Base-by-base conservation (phyloP, 2,797 vertebrate genomes). In the Peromyscus melanophrys region DNA sequence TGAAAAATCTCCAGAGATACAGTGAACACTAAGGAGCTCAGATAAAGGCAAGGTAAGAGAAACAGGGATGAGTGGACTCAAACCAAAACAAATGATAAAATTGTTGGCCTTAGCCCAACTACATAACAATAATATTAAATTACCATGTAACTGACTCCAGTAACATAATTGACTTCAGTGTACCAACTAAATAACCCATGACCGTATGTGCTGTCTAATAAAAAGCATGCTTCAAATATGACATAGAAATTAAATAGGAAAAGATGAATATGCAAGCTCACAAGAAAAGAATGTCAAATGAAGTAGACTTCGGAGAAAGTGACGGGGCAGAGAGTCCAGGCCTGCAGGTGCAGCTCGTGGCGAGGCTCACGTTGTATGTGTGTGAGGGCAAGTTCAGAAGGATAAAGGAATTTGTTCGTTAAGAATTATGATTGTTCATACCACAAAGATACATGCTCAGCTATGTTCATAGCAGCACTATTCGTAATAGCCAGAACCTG, bases 251-350 rank as follows among this genome's bases (percentile, higher is more conserved):
- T 86, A 57, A 80, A 81, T 21, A 25, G 23, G 71, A 85, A 96
- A 67, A 43, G 37, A 73, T 46, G 25, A 52, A n/a, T n/a, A 86
- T 52, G 31, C 31, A 69, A 69, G 37, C 7, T 49, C 31, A 69
- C 25, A 67, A 40, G 10, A 25, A 93, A 93, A 83, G 29, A 77
- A 52, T 78, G 69, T 71, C 55, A 73, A 34, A 67, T 12, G 65
- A 89, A 37, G 40, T 49, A n/a, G 46, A 90, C 46, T 89, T 89
- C 63, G 75, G 43, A 94, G 76, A 69, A 49, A 76, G 69, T 81
- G 52, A 19, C 52, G 25, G 25, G n/a, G 73, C 7, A 71, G 52
- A 49, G 81, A 46, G 65, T 40, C n/a, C 17, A 46, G 52, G 27
- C 59, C 82, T 46, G 40, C 37, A 65, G 59, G 27, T 1, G 16